Conservation (phyloP, 2,797 vertebrate genomes). For the Anableps anableps region DNA sequence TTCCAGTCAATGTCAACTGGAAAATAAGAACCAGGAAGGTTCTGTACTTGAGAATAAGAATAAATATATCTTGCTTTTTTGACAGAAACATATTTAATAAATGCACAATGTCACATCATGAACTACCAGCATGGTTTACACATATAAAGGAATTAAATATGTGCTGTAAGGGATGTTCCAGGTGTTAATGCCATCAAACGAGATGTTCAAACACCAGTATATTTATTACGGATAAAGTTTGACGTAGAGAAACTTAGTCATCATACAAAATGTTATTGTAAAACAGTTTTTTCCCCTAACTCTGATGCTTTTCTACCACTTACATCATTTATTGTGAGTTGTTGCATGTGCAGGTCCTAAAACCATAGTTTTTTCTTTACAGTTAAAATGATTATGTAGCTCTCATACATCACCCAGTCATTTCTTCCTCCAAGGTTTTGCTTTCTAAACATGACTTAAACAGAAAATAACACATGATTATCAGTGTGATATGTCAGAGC, state of each 20-base stretch:
- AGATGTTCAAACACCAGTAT: not conserved
- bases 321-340: not conserved
- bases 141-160: not conserved
- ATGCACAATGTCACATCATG: too few species aligned
- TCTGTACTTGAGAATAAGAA: too few species aligned
- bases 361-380: not conserved
- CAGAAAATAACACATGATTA: conserved; percentile 45
- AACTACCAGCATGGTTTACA: too few species aligned
- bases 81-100: too few species aligned
- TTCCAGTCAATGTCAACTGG: too few species aligned
- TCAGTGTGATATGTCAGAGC: conserved; percentile 43
- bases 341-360: not conserved
- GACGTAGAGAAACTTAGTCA: not conserved
- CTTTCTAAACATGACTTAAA: conserved; percentile 28
- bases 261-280: not conserved
- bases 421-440: conserved; percentile 8
- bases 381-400: not conserved
- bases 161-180: not conserved
- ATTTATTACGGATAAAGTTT: not conserved
- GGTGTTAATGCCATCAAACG: not conserved
- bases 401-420: conserved; percentile 11
- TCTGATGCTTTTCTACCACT: not conserved
- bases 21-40: too few species aligned
- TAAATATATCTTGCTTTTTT: too few species aligned
- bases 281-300: too few species aligned